Evolutionary conservation across 2,888 invertebrate genomes (phyloP).

Genomic region (Drosophila dives): DNA sequence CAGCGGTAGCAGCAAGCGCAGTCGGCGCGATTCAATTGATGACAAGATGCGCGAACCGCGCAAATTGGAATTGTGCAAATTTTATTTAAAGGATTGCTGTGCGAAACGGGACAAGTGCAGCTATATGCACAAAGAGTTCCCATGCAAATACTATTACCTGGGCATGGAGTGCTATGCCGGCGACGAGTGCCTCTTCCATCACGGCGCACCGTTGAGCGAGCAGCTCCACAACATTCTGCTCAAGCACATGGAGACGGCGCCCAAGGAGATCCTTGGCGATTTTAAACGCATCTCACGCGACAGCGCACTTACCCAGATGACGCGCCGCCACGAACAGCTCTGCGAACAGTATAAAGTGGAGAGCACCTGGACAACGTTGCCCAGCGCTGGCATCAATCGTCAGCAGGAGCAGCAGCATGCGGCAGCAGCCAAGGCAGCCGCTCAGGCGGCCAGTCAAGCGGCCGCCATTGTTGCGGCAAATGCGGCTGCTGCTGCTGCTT

Average conservation of each 20-base stretch:
- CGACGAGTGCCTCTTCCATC: conserved; percentile 97
- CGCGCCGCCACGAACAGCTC: conserved; percentile 85
- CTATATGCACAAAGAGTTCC: conserved; percentile 98
- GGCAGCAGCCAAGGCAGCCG: conserved; percentile 33
- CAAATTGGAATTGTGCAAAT: conserved; percentile 97
- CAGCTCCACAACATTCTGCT: conserved; percentile 88
- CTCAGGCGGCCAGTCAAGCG: too few species aligned
- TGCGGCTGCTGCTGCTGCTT: background rate
- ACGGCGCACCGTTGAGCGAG: conserved; percentile 94
- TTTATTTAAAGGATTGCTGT: conserved; percentile 97
- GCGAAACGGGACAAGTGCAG: conserved; percentile 97
- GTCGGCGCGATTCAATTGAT: conserved; percentile 86
- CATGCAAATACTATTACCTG: conserved; percentile 98
- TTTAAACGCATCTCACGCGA: conserved; percentile 93
- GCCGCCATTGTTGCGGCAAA: too few species aligned
- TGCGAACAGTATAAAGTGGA: conserved; percentile 84
- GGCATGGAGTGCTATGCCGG: conserved; percentile 93
- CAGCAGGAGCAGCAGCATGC: conserved; percentile 50
- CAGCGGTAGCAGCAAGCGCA: conserved; percentile 83
- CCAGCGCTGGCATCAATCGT: conserved; percentile 48
- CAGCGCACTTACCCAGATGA: conserved; percentile 87
- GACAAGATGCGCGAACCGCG: conserved; percentile 90
- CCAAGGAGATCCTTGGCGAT: conserved; percentile 95
- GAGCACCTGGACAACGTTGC: conserved; percentile 71
- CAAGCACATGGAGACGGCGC: conserved; percentile 94